These are phyloP conservation scores for Pelosia muscerda DNA, from an alignment of 2,888 invertebrate genomes.

Conservation along the genomic window DNA sequence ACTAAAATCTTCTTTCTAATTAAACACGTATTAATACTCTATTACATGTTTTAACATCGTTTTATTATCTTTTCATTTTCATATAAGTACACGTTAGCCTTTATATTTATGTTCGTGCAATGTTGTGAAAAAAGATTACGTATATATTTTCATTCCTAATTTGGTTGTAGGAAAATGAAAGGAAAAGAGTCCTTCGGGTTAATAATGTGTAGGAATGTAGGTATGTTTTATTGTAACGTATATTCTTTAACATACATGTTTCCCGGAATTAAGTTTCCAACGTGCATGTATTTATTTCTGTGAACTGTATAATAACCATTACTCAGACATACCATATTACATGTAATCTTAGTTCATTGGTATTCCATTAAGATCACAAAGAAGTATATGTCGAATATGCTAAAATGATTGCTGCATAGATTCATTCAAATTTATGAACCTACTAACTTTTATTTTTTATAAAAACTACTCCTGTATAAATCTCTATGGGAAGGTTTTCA, in stretches of 20 bases:
- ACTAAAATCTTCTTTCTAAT: not conserved
- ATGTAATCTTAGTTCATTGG: not conserved
- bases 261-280: constrained; percentile 6
- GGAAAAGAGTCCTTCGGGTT: constrained; percentile 16
- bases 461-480: not conserved
- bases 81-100: constrained; percentile 2
- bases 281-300: not conserved
- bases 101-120: not conserved
- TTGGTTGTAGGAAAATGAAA: constrained; percentile 15
- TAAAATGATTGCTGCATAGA: not conserved
- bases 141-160: constrained; percentile 20
- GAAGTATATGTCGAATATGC: not conserved
- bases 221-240: not conserved
- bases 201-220: constrained; percentile 15
- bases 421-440: too few relatives aligned
- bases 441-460: not conserved
- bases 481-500: not conserved
- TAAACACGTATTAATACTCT: not conserved
- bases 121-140: constrained; percentile 18
- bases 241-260: constrained; percentile 16
- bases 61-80: constrained; percentile 5
- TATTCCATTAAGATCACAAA: not conserved
- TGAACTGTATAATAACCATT: not conserved
- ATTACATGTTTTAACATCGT: not conserved
- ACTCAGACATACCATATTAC: not conserved